These are phyloP conservation scores for Apodemus sylvaticus DNA, from an alignment of 2,113 vertebrate species.

Conservation along the genomic window DNA sequence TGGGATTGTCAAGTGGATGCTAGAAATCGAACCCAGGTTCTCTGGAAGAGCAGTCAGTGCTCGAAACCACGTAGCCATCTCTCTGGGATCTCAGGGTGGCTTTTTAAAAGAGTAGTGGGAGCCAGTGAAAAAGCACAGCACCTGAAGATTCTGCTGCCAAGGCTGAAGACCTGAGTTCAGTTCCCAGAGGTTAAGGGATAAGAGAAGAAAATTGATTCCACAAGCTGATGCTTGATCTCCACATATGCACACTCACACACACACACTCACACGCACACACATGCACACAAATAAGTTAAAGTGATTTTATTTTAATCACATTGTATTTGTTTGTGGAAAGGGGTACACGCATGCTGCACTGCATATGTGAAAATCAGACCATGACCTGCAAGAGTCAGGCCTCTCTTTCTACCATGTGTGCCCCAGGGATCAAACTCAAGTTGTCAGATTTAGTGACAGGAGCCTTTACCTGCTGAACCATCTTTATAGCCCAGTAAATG, in stretches of 20 bases:
- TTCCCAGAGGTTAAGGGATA: neutral
- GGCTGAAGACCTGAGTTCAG: neutral
- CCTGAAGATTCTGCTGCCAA: no score
- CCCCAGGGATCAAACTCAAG: neutral
- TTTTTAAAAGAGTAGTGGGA: neutral
- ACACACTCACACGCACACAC: no score
- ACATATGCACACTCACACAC: neutral
- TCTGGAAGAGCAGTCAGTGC: neutral
- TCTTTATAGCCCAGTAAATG: neutral
- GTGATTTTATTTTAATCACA: neutral
- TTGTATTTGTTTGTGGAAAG: neutral
- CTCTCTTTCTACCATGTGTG: neutral
- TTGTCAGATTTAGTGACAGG: neutral
- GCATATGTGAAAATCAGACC: neutral
- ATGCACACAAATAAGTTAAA: neutral
- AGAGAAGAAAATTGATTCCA: neutral
- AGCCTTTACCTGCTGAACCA: neutral
- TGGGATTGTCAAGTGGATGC: neutral
- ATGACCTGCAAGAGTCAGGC: neutral
- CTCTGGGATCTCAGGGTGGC: neutral
- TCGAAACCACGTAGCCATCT: neutral
- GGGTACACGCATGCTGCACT: neutral
- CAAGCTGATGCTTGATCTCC: neutral
- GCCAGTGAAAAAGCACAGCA: no score
- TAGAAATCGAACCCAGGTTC: neutral